Evolutionary conservation across 2,113 vertebrate species (phyloP), one percentile per base, ranked within the genome.

Genomic region (Ramphastos sulfuratus): DNA sequence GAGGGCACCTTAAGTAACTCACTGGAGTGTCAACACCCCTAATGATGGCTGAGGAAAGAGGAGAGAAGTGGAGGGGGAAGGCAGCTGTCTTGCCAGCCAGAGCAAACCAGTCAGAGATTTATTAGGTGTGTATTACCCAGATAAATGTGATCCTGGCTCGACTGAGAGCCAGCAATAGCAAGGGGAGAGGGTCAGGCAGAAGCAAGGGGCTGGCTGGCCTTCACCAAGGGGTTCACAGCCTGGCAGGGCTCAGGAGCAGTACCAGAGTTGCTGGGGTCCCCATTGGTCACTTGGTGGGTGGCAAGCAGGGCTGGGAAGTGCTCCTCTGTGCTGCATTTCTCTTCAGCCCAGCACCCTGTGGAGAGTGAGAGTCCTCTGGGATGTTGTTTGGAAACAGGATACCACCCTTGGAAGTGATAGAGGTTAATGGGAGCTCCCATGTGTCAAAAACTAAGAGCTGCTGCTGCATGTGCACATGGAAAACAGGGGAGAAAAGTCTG

Each of bases 41-140:
- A 96, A 95, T 90, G 80, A 91, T 94, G 88, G 64, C 87, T 90
- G 96, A 94, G 48, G 94, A 96, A 84, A 92, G 89, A 89, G 92
- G 89, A 87, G 87, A 89, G 92, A 90, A 87, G 87, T 82, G 89
- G 90, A 94, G 93, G 91, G 93, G 81, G 86, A 94, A 96, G 85
- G 50, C 93, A 77, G 61, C 44, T 91, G 77, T 95, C 79, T 18
- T 92, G 85, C 91, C 93, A 89, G 77, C 67, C 12, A 42, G 14
- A 42, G 42, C 42, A 42, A 42, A 42, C 42, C 42, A 42, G 42
- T 42, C 42, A 42, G 42, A 74, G 90, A 95, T 96, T 86, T 96
- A 95, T 95, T 90, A 93, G 85, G 92, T 85, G 77, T 69, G 65
- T 87, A 83, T 95, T 94, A 90, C 79, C 21, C 75, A 95, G 89